Conservation (phyloP, 2,797 vertebrate species). For the Pyrocephalus nanus region DNA sequence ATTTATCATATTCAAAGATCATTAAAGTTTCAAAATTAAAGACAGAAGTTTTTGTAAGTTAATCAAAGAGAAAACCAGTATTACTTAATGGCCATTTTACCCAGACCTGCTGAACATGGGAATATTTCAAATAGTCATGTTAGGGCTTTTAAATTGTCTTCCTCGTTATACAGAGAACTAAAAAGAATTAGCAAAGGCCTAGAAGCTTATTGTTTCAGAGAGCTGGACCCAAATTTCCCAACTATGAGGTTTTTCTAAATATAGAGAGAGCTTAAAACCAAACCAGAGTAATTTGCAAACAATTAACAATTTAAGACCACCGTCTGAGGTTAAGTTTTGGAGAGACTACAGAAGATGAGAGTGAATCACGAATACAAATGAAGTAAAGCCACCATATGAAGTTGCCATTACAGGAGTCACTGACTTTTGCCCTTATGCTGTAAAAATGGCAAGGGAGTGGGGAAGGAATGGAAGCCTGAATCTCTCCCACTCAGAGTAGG, state of each 20-base stretch:
- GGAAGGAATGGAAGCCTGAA: neutral
- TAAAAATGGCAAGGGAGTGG: neutral
- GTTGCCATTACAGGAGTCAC: neutral
- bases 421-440: neutral
- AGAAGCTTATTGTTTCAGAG: neutral
- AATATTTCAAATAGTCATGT: neutral
- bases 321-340: neutral
- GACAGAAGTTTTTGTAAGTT: neutral
- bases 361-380: neutral
- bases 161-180: too few species aligned
- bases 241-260: neutral
- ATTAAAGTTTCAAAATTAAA: neutral
- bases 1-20: neutral
- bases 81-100: neutral
- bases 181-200: neutral
- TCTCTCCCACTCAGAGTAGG: slow-evolving; percentile 36
- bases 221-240: neutral
- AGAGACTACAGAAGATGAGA: neutral
- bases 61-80: neutral
- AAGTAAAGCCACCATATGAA: neutral
- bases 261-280: neutral
- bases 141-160: neutral
- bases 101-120: neutral
- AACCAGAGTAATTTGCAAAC: neutral
- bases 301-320: neutral